Percentiles rank a stretch among this genome's conserved stretches.
Conservation (phyloP, 2,797 vertebrate genomes). For the Acipenser transmontanus region DNA sequence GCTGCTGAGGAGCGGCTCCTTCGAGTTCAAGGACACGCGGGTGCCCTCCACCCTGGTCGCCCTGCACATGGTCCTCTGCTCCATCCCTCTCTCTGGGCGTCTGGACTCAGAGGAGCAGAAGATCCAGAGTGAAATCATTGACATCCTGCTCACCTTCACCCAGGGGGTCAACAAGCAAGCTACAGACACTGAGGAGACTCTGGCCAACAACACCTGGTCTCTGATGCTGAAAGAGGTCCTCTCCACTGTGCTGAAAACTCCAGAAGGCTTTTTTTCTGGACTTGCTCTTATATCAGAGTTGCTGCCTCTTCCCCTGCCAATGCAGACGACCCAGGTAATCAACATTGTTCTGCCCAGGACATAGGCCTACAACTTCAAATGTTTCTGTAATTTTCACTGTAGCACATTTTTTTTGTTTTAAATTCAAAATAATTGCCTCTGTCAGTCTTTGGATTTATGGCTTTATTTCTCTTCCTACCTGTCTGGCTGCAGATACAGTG, state of each 20-base stretch:
- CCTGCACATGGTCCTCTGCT: conserved; percentile 94
- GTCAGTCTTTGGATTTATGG: too few species aligned
- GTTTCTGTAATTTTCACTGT: too few species aligned
- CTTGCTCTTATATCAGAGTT: conserved; percentile 90
- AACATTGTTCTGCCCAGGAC: not conserved
- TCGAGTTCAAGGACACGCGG: conserved; percentile 92
- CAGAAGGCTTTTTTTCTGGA: conserved; percentile 94
- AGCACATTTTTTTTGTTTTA: too few species aligned
- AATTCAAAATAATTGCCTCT: too few species aligned
- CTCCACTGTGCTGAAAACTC: conserved; percentile 80
- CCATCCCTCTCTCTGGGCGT: conserved; percentile 89
- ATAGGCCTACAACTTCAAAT: not conserved
- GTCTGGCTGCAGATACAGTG: too few species aligned
- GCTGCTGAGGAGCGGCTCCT: conserved; percentile 84
- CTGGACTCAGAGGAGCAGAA: conserved; percentile 89
- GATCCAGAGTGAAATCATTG: conserved; percentile 88
- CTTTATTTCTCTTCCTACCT: too few species aligned
- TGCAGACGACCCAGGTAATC: conserved; percentile 96
- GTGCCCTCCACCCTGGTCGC: conserved; percentile 83
- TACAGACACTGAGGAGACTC: conserved; percentile 90
- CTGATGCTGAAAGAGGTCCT: conserved; percentile 96
- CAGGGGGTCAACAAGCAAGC: conserved; percentile 89
- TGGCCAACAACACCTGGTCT: conserved; percentile 97
- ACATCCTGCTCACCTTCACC: conserved; percentile 91
- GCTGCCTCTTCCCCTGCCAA: conserved; percentile 90